Conservation (phyloP, 2,888 invertebrate genomes). For the Caenorhabditis sp. region DNA sequence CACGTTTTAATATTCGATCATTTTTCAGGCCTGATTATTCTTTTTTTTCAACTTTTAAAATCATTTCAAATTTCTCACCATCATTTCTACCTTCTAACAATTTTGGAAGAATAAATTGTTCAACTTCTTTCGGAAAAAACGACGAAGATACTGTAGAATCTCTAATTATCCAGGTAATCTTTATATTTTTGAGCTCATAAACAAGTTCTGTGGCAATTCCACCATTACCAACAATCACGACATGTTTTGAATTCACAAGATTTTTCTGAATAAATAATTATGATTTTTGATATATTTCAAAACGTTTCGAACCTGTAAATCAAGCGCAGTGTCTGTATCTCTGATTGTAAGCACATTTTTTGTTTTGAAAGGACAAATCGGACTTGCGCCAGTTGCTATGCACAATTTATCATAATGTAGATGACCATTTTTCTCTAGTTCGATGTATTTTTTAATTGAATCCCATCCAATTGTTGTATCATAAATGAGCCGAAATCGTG, state of each 20-base stretch:
- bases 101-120: conserved; percentile 80
- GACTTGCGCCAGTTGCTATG: conserved; percentile 87
- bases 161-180: conserved; percentile 91
- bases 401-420: conserved; percentile 80
- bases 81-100: conserved; percentile 15
- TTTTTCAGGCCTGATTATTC: conserved; percentile 65
- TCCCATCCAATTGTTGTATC: conserved; percentile 51
- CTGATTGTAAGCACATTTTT: conserved; percentile 12
- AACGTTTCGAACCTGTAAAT: conserved; percentile 16
- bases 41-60: not conserved
- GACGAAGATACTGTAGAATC: conserved; percentile 90
- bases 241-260: conserved; percentile 78
- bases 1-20: conserved; percentile 65
- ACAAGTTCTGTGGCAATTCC: conserved; percentile 97
- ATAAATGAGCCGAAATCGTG: conserved; percentile 44
- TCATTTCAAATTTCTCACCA: not conserved
- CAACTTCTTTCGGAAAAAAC: conserved; percentile 94
- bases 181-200: conserved; percentile 83
- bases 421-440: not conserved
- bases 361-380: conserved; percentile 74
- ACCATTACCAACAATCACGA: conserved; percentile 92
- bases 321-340: conserved; percentile 25
- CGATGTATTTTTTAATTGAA: conserved; percentile 2
- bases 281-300: not conserved
- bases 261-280: conserved; percentile 64